Percentiles rank a stretch among this genome's conserved stretches.
These are phyloP conservation scores for Coelopa pilipes DNA, from an alignment of 2,888 invertebrate species.

Conservation along the genomic window DNA sequence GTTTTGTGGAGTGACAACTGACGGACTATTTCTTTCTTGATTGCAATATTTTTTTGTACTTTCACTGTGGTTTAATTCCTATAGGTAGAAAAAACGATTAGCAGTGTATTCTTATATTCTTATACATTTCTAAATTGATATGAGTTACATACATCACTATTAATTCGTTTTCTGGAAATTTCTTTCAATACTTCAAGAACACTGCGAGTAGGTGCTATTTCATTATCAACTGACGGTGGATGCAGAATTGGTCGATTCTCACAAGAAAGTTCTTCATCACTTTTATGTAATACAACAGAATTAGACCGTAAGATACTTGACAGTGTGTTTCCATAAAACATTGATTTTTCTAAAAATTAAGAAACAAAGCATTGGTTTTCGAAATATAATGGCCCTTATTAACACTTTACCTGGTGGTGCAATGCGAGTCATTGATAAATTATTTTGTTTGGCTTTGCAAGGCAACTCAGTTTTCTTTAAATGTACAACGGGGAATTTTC, in stretches of 20 bases:
- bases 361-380: not conserved
- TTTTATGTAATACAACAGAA: constrained; percentile 57
- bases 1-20: constrained; percentile 33
- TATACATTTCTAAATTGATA: not conserved
- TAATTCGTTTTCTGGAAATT: constrained; percentile 71
- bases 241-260: constrained; percentile 64
- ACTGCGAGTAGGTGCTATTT: constrained; percentile 67
- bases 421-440: constrained; percentile 59
- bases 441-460: constrained; percentile 54
- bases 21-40: constrained; percentile 47
- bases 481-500: constrained; percentile 69
- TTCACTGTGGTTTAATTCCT: constrained; percentile 56
- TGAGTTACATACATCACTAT: constrained; percentile 63
- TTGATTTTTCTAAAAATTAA: constrained; percentile 48
- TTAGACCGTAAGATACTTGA: constrained; percentile 61
- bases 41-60: constrained; percentile 61
- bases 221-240: constrained; percentile 61
- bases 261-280: constrained; percentile 57
- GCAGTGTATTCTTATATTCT: not conserved
- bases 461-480: constrained; percentile 67
- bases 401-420: constrained; percentile 60
- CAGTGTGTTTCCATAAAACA: constrained; percentile 61
- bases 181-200: constrained; percentile 71
- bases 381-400: too few species aligned
- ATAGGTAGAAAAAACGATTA: constrained; percentile 40